Conservation (phyloP, 2,113 vertebrate genomes). For the Pluvialis apricaria region DNA sequence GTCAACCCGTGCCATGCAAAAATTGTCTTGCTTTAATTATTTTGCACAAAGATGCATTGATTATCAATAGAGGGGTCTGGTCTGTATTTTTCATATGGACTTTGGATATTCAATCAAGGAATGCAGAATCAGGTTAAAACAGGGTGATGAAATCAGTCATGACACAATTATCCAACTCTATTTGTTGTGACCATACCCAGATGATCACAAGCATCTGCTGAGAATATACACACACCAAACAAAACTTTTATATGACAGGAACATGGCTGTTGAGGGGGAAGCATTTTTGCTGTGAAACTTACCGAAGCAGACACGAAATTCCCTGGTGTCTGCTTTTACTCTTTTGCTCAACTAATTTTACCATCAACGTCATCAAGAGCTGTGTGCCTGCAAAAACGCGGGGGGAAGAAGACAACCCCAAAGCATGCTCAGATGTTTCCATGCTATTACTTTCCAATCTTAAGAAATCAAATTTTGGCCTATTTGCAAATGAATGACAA, state of each 20-base stretch:
- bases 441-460: not conserved
- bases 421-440: not conserved
- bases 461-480: not conserved
- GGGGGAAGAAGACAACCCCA: not conserved
- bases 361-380: not conserved
- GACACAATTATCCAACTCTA: slow-evolving; percentile 83
- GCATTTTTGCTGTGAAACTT: not conserved
- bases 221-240: not conserved
- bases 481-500: not conserved
- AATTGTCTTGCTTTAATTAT: not conserved
- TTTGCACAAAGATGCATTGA: not conserved
- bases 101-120: slow-evolving; percentile 81
- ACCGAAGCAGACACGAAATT: not conserved
- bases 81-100: not conserved
- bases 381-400: not conserved
- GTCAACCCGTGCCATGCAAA: not conserved
- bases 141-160: slow-evolving; percentile 82
- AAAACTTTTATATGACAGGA: not conserved
- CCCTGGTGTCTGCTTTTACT: not conserved
- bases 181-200: slow-evolving; percentile 23
- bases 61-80: not conserved
- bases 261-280: not conserved
- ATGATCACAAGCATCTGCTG: not conserved
- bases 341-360: not conserved
- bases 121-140: slow-evolving; percentile 95